Percentiles rank a stretch among this genome's conserved stretches.
Evolutionary conservation across 2,888 invertebrate genomes (phyloP).

Genomic region (Thereva unica): DNA sequence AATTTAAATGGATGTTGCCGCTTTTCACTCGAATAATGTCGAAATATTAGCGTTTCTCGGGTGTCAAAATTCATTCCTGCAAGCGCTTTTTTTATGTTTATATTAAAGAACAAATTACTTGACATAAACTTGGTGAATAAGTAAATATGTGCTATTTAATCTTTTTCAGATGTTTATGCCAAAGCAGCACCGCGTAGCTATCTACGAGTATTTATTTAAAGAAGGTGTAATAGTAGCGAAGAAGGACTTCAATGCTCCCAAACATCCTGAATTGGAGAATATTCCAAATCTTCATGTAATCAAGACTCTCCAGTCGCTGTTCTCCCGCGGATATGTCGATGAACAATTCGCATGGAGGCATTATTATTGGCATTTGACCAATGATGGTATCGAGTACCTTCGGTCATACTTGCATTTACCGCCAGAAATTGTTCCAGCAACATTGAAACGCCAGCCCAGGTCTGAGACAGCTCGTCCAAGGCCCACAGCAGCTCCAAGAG

Average conservation of each 20-base stretch:
- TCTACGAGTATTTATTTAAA: conserved; percentile 97
- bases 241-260: conserved; percentile 97
- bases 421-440: conserved; percentile 97
- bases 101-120: neutral
- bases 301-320: conserved; percentile 95
- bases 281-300: conserved; percentile 98
- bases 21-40: neutral
- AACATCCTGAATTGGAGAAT: conserved; percentile 92
- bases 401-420: conserved; percentile 95
- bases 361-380: conserved; percentile 97
- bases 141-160: conserved; percentile 32
- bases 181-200: conserved; percentile 93
- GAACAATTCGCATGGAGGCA: conserved; percentile 99
- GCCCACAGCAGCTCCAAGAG: conserved; percentile 67
- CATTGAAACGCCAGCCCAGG: conserved; percentile 88
- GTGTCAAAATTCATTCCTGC: neutral
- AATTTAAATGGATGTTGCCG: neutral
- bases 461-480: conserved; percentile 84
- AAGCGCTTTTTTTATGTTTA: neutral
- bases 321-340: conserved; percentile 95
- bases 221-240: conserved; percentile 99
- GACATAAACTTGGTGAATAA: conserved; percentile 27
- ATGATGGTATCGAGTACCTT: conserved; percentile 96
- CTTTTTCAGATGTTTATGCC: conserved; percentile 98
- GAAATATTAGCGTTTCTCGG: neutral